Percentiles rank a stretch among this genome's conserved stretches.
Conservation (phyloP, 2,797 vertebrate species). For the Chelon labrosus region DNA sequence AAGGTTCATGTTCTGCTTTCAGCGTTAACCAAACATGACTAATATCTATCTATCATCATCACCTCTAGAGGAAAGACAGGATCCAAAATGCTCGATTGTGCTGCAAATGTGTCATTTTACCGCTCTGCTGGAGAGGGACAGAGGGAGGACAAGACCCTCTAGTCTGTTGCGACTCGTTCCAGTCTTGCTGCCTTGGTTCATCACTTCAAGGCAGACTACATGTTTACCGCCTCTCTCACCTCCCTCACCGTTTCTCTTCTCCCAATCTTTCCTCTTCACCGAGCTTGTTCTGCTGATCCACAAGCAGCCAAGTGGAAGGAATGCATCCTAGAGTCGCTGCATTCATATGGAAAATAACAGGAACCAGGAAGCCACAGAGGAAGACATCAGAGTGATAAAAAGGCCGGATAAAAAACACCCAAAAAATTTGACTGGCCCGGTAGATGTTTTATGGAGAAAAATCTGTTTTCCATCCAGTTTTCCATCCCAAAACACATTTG, state of each 20-base stretch:
- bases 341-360: constrained; percentile 57
- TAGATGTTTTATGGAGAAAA: too few species aligned
- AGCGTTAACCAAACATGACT: constrained; percentile 56
- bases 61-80: constrained; percentile 36
- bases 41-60: constrained; percentile 75
- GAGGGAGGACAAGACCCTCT: neutral
- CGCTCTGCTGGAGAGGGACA: constrained; percentile 28
- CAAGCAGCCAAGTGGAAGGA: constrained; percentile 51
- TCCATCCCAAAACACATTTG: too few species aligned
- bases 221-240: constrained; percentile 18
- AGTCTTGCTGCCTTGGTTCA: neutral
- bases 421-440: too few species aligned
- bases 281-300: constrained; percentile 52
- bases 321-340: constrained; percentile 17
- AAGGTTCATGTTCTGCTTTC: constrained; percentile 59
- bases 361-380: constrained; percentile 24
- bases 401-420: too few species aligned
- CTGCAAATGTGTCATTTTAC: constrained; percentile 62
- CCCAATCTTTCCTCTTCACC: constrained; percentile 40
- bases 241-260: constrained; percentile 8
- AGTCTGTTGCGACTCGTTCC: constrained; percentile 14
- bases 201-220: constrained; percentile 9
- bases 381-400: constrained; percentile 17
- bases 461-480: too few species aligned
- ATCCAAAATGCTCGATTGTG: constrained; percentile 31